These are phyloP conservation scores for Dryoscopus gambensis DNA, from an alignment of 2,113 vertebrate genomes.

Conservation along the genomic window DNA sequence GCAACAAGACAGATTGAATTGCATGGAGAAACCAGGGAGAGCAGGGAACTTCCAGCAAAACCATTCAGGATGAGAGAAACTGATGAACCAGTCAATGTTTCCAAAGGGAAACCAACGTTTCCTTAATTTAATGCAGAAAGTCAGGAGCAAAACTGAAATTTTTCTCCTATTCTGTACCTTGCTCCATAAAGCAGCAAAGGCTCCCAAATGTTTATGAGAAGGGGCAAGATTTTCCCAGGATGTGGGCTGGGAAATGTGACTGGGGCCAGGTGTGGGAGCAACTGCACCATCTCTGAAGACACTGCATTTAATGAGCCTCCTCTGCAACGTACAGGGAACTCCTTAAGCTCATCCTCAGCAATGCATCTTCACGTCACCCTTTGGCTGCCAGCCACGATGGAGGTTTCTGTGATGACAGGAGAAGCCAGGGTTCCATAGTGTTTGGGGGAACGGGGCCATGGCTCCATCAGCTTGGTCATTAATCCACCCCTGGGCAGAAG, in stretches of 20 bases:
- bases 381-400: not conserved
- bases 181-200: not conserved
- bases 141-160: not conserved
- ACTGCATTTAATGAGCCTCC: rapidly evolving
- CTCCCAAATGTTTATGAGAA: not conserved
- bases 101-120: not conserved
- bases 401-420: not conserved
- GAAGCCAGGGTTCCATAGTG: not conserved
- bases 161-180: not conserved
- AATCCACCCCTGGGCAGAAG: not conserved
- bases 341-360: not conserved
- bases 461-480: not conserved
- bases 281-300: not conserved
- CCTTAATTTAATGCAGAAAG: not conserved
- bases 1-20: not conserved
- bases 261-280: not conserved
- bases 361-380: not conserved
- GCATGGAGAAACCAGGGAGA: not conserved
- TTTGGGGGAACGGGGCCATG: rapidly evolving
- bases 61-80: not conserved
- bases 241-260: rapidly evolving
- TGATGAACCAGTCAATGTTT: not conserved
- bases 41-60: not conserved
- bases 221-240: not conserved
- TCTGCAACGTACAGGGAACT: rapidly evolving